Conservation (phyloP, 2,797 vertebrate genomes). For the Hippocampus kuda region DNA sequence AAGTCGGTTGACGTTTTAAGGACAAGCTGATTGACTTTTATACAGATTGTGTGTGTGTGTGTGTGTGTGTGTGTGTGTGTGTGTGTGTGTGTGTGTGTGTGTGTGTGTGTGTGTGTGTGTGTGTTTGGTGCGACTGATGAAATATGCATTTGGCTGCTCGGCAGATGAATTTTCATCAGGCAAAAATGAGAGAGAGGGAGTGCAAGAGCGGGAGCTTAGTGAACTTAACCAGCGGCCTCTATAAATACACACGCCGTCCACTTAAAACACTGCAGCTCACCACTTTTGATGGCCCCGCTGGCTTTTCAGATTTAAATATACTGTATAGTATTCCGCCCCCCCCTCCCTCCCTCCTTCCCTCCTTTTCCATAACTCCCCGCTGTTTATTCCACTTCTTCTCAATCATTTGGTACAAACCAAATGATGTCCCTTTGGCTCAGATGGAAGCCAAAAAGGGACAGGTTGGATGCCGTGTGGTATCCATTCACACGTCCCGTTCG, state of each 20-base stretch:
- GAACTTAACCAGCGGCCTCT: slow-evolving; percentile 58
- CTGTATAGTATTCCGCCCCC: slow-evolving; percentile 35
- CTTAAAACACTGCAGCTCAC: slow-evolving; percentile 47
- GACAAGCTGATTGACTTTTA: slow-evolving; percentile 39
- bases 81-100: slow-evolving; percentile 18
- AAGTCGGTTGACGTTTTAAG: slow-evolving; percentile 9
- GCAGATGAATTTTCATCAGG: slow-evolving; percentile 69
- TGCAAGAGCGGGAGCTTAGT: slow-evolving; percentile 39
- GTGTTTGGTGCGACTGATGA: slow-evolving; percentile 52
- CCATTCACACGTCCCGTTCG: slow-evolving; percentile 38
- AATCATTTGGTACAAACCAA: background rate
- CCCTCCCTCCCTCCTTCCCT: slow-evolving; percentile 5
- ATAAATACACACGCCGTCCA: slow-evolving; percentile 58
- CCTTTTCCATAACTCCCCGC: background rate
- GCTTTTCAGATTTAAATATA: slow-evolving; percentile 10
- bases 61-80: too few species aligned
- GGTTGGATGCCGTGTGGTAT: slow-evolving; percentile 38
- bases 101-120: background rate
- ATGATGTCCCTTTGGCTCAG: background rate
- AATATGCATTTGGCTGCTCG: slow-evolving; percentile 63
- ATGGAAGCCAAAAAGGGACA: slow-evolving; percentile 29
- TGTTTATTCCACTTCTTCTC: slow-evolving; percentile 7
- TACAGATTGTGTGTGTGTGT: slow-evolving; percentile 36
- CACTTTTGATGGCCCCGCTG: slow-evolving; percentile 32
- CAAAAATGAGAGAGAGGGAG: slow-evolving; percentile 39